phyloP scores from a whole-genome alignment of 2,113 vertebrate genomes.

The Ictalurus punctatus region DNA sequence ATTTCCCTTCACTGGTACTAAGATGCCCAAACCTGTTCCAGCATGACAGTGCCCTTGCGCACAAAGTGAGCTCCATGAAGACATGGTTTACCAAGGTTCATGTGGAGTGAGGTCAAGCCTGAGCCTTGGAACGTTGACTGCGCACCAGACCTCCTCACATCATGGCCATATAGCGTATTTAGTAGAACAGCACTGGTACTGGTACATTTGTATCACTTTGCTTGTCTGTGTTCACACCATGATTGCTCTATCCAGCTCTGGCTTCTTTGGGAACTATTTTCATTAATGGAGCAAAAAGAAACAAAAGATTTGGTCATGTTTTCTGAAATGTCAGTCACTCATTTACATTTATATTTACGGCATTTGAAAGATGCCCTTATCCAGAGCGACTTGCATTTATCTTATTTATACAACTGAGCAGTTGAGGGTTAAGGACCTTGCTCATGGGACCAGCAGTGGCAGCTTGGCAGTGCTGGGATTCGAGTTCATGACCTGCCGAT shows the following conservation, averaged over 20 bases:
- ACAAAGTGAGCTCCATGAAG: background rate
- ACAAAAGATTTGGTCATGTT: background rate
- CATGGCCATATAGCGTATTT: background rate
- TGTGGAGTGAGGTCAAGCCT: background rate
- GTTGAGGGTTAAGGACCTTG: too few species aligned
- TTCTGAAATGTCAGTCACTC: background rate
- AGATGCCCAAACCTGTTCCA: background rate
- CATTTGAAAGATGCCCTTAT: too few species aligned
- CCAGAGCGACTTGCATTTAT: too few species aligned
- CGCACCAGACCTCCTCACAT: background rate
- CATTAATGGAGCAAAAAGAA: background rate
- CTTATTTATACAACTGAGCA: too few species aligned
- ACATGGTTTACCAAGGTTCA: background rate
- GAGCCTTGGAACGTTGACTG: background rate
- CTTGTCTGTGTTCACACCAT: background rate
- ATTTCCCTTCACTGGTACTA: background rate
- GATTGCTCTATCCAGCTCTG: background rate
- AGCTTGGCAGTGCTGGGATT: too few species aligned
- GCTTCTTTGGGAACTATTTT: background rate
- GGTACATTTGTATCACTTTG: background rate
- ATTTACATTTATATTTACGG: too few species aligned
- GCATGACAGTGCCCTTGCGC: too few species aligned
- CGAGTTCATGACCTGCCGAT: too few species aligned
- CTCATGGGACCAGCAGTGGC: too few species aligned
- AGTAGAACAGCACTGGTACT: background rate